These are phyloP conservation scores for Ochropleura leucogaster DNA, from an alignment of 2,888 invertebrate genomes.

Conservation along the genomic window DNA sequence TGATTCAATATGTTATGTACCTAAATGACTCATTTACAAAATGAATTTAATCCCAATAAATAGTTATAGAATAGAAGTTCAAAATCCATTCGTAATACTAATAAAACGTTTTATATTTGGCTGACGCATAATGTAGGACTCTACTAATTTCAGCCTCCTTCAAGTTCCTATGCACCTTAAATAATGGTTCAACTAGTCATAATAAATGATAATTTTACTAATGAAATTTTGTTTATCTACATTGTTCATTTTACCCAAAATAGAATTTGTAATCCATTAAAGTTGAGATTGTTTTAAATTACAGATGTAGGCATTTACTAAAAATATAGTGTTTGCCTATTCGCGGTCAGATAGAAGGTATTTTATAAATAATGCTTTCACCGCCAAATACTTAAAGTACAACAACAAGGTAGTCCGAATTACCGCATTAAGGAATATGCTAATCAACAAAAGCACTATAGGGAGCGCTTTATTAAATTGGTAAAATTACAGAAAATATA, in stretches of 20 bases:
- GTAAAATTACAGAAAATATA: not conserved
- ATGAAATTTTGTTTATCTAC: not conserved
- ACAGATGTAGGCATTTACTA: not conserved
- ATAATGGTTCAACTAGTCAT: conserved; percentile 24
- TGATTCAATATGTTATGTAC: conserved; percentile 21
- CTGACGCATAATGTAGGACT: conserved; percentile 35
- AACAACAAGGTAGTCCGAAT: not conserved
- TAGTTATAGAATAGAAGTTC: conserved; percentile 44
- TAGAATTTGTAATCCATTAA: not conserved
- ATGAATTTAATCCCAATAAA: conserved; percentile 44
- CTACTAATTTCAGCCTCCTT: conserved; percentile 21
- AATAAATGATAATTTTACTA: conserved; percentile 14
- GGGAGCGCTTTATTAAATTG: conserved; percentile 3
- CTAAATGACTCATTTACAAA: conserved; percentile 48
- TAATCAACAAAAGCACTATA: not conserved
- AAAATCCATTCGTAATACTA: conserved; percentile 53
- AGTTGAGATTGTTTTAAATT: conserved; percentile 4
- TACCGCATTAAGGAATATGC: too few species aligned
- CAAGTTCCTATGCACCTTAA: conserved; percentile 19
- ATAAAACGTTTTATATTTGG: conserved; percentile 55
- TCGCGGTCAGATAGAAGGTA: not conserved
- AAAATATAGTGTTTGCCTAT: not conserved
- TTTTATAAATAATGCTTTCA: not conserved
- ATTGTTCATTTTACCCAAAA: not conserved
- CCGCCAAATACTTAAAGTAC: not conserved